A percentile compares a stretch with the other conserved stretches of the same genome.
phyloP scores from a whole-genome alignment of 2,797 vertebrate genomes.

The Sebastes aleutianus region DNA sequence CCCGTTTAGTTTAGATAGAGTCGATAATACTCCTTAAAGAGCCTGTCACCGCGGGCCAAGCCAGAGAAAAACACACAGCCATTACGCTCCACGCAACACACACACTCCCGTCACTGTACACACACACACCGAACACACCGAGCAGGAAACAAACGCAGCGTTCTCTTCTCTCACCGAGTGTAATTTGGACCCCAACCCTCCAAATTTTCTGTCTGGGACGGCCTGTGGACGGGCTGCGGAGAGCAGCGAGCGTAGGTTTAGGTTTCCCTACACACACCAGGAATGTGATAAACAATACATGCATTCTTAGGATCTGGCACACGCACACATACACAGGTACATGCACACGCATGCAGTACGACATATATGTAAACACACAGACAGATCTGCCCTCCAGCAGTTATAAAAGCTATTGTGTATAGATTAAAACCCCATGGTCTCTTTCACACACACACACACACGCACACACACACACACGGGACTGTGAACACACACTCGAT shows the following conservation, averaged over 20 bases:
- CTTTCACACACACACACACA: neutral
- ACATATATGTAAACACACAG: neutral
- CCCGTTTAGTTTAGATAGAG: conserved; percentile 74
- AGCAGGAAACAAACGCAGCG: conserved; percentile 73
- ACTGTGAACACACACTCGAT: conserved; percentile 58
- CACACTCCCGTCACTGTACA: conserved; percentile 55
- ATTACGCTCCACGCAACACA: conserved; percentile 54
- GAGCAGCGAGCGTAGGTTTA: conserved; percentile 61
- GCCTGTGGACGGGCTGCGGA: conserved; percentile 62
- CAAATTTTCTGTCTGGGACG: conserved; percentile 82
- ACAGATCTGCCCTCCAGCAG: conserved; percentile 23
- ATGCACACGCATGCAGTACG: neutral
- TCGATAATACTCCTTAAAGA: conserved; percentile 71
- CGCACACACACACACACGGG: conserved; percentile 7
- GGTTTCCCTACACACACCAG: conserved; percentile 70
- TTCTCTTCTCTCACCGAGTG: conserved; percentile 77
- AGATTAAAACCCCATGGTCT: conserved; percentile 30
- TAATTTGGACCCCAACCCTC: conserved; percentile 79
- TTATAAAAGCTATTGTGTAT: conserved; percentile 54
- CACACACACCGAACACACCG: conserved; percentile 62
- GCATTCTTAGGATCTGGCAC: conserved; percentile 64
- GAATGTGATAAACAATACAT: conserved; percentile 76
- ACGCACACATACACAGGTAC: neutral
- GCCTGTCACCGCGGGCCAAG: conserved; percentile 49
- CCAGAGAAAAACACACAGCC: conserved; percentile 56